A percentile compares a stretch with the other conserved stretches of the same genome.
phyloP scores from a whole-genome alignment of 2,797 vertebrate species.

The Notamacropus eugenii region DNA sequence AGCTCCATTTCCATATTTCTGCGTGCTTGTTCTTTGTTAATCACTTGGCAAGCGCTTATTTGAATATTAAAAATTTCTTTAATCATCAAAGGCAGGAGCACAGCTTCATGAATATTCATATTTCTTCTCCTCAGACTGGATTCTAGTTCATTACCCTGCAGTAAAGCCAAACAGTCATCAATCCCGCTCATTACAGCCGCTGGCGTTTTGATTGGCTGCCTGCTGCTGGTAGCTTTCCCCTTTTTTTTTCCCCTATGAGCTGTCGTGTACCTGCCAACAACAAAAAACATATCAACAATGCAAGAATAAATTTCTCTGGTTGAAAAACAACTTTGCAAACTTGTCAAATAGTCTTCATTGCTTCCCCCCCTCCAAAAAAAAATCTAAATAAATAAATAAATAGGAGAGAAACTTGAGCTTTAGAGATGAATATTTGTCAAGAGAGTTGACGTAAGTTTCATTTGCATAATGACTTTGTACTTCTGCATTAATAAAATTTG shows the following conservation, averaged over 20 bases:
- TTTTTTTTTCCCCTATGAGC: conserved; percentile 84
- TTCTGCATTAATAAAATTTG: conserved; percentile 99
- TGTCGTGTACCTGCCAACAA: conserved; percentile 87
- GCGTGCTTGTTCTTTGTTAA: conserved; percentile 94
- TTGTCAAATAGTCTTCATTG: conserved; percentile 88
- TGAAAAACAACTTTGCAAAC: conserved; percentile 92
- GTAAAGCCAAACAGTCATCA: conserved; percentile 98
- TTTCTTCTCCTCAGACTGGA: conserved; percentile 92
- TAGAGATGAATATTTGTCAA: conserved; percentile 99
- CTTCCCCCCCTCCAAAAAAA: conserved; percentile 74
- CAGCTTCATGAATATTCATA: conserved; percentile 99
- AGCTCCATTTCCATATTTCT: conserved; percentile 90
- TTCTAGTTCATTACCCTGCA: conserved; percentile 99
- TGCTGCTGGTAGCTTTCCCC: conserved; percentile 87
- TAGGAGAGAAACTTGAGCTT: conserved; percentile 94
- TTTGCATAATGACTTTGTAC: conserved; percentile 99
- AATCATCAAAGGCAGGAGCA: conserved; percentile 99
- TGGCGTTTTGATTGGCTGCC: conserved; percentile 92
- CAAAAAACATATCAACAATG: conserved; percentile 83
- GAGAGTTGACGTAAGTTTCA: conserved; percentile 98
- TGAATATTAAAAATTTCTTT: conserved; percentile 99
- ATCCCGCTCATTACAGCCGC: conserved; percentile 91
- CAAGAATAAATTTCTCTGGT: conserved; percentile 87
- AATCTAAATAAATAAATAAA: conserved; percentile 83
- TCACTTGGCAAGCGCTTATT: conserved; percentile 99